These are phyloP conservation scores for Theristicus caerulescens DNA, from an alignment of 2,113 vertebrate species.

Conservation along the genomic window DNA sequence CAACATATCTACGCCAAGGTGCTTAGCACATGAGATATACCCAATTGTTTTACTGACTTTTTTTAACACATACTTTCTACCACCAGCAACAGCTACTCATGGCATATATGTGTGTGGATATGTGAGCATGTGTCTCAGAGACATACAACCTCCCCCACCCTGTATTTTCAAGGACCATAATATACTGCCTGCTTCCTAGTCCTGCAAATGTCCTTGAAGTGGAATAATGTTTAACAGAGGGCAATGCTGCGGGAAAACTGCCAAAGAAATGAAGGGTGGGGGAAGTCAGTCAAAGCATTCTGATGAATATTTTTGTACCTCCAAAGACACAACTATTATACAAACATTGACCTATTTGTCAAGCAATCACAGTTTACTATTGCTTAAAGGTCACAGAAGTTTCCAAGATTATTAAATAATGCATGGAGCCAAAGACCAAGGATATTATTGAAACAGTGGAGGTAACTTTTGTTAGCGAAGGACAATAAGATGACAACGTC, in stretches of 20 bases:
- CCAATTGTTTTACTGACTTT: neutral
- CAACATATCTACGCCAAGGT: neutral
- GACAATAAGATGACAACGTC: slow-evolving; percentile 2
- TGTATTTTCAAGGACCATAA: slow-evolving; percentile 35
- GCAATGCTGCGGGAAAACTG: slow-evolving; percentile 19
- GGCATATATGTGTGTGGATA: neutral
- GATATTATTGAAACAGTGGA: slow-evolving; percentile 40
- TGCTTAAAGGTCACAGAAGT: slow-evolving; percentile 49
- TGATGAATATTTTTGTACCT: slow-evolving; percentile 59
- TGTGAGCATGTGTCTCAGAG: neutral
- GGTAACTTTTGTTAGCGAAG: slow-evolving; percentile 35
- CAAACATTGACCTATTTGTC: slow-evolving; percentile 58
- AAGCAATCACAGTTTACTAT: slow-evolving; percentile 52
- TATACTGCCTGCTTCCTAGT: slow-evolving; percentile 57
- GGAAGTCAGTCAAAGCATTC: slow-evolving; percentile 41
- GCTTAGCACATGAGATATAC: neutral
- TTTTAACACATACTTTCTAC: neutral
- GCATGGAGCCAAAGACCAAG: slow-evolving; percentile 1
- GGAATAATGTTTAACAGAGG: slow-evolving; percentile 69
- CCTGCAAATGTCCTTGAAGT: slow-evolving; percentile 65
- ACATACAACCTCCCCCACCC: neutral
- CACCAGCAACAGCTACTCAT: neutral
- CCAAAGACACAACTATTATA: slow-evolving; percentile 55
- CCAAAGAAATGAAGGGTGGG: slow-evolving; percentile 43
- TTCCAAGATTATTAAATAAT: slow-evolving; percentile 63